phyloP scores from a whole-genome alignment of 2,888 invertebrate genomes.

The Malthinus flaveolus region DNA sequence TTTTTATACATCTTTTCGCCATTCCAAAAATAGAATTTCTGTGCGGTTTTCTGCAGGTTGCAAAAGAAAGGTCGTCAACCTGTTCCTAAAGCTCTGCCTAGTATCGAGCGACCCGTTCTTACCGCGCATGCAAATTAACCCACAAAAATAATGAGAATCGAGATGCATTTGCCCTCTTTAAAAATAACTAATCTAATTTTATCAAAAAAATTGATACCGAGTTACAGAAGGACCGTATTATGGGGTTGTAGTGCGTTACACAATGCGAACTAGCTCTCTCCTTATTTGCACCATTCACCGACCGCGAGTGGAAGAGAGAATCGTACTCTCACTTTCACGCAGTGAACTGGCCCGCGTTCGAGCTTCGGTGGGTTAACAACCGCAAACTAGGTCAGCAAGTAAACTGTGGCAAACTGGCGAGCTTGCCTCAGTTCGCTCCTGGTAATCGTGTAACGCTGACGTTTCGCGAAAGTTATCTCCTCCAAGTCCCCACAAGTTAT shows the following conservation, averaged over 20 bases:
- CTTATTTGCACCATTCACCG: background rate
- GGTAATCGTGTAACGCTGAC: constrained; percentile 58
- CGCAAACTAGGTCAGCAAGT: constrained; percentile 79
- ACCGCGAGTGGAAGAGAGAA: constrained; percentile 44
- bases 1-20: too few relatives aligned
- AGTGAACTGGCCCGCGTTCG: constrained; percentile 59
- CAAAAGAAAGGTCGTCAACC: constrained; percentile 10
- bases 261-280: constrained; percentile 11
- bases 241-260: constrained; percentile 12
- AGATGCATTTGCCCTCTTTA: constrained; percentile 1
- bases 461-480: constrained; percentile 41
- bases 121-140: constrained; percentile 11
- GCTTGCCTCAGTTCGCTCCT: constrained; percentile 65
- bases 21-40: too few relatives aligned
- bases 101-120: constrained; percentile 9
- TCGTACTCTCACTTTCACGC: constrained; percentile 65
- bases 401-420: constrained; percentile 62
- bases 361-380: constrained; percentile 70
- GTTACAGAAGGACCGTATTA: background rate
- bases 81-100: background rate
- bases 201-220: background rate
- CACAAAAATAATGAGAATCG: constrained; percentile 10
- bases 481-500: constrained; percentile 41
- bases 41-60: background rate
- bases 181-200: constrained; percentile 1